Conservation (phyloP, 2,797 vertebrate genomes). For the Capromys pilorides region DNA sequence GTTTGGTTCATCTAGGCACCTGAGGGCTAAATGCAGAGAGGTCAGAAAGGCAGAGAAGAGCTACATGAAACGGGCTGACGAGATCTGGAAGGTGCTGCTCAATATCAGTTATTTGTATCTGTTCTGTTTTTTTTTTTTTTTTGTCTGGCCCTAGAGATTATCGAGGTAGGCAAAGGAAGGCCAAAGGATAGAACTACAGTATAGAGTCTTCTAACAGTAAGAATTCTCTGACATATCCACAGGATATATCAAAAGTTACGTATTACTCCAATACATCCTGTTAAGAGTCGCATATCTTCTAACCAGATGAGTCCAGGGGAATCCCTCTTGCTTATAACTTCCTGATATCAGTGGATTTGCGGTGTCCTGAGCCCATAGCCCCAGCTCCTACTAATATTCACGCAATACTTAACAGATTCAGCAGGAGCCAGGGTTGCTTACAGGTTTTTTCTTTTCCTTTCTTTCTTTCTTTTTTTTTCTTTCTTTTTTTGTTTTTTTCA, state of each 20-base stretch:
- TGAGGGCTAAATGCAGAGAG: background rate
- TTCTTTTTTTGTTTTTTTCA: background rate
- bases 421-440: background rate
- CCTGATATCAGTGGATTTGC: background rate
- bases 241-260: background rate
- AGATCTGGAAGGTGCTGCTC: background rate
- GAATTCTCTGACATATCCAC: background rate
- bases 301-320: background rate
- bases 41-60: background rate
- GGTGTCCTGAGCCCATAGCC: background rate
- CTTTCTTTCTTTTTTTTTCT: too few relatives aligned
- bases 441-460: background rate
- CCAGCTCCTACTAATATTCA: background rate
- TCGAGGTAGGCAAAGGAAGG: background rate
- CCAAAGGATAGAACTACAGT: background rate
- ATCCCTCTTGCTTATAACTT: background rate
- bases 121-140: too few relatives aligned
- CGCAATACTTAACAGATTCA: background rate
- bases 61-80: background rate
- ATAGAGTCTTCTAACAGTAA: background rate
- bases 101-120: background rate
- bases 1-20: background rate
- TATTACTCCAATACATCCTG: too few relatives aligned
- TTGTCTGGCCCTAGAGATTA: background rate
- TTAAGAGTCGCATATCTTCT: too few relatives aligned